Evolutionary conservation across 2,888 invertebrate genomes (phyloP).

Genomic region (Ernsta delagoae): DNA sequence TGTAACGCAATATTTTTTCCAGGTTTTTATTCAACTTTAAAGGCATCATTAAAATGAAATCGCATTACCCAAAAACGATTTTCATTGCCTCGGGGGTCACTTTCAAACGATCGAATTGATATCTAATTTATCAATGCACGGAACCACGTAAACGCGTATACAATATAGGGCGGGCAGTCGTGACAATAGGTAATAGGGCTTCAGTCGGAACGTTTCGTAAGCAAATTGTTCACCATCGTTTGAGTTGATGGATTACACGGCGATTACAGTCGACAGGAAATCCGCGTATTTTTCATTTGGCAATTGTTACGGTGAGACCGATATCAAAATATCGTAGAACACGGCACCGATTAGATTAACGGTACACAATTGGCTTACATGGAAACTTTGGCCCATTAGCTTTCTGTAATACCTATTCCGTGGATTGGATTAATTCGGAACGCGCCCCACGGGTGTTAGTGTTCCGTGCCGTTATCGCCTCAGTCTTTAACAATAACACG

Average conservation of each 20-base stretch:
- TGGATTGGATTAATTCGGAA: conserved; percentile 72
- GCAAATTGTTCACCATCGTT: conserved; percentile 53
- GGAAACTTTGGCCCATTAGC: conserved; percentile 72
- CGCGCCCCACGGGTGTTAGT: conserved; percentile 61
- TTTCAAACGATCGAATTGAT: conserved; percentile 12
- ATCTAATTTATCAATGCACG: conserved; percentile 27
- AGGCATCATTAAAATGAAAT: neutral
- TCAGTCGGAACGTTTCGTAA: conserved; percentile 57
- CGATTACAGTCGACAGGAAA: conserved; percentile 78
- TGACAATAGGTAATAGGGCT: conserved; percentile 72
- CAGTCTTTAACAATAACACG: conserved; percentile 64
- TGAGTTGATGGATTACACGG: conserved; percentile 78
- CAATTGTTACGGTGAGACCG: conserved; percentile 68
- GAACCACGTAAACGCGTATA: conserved; percentile 14
- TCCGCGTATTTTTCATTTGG: conserved; percentile 82
- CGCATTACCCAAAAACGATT: neutral
- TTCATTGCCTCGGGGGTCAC: neutral
- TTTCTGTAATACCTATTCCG: conserved; percentile 61
- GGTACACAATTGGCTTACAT: conserved; percentile 79
- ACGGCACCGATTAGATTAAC: conserved; percentile 80
- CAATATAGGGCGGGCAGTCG: conserved; percentile 47
- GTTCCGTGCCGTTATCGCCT: conserved; percentile 64
- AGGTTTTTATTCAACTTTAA: neutral
- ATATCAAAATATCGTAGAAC: conserved; percentile 59
- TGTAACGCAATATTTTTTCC: conserved; percentile 15